Evolutionary conservation across 2,113 vertebrate species (phyloP).

Genomic region (Macquaria ambigua): DNA sequence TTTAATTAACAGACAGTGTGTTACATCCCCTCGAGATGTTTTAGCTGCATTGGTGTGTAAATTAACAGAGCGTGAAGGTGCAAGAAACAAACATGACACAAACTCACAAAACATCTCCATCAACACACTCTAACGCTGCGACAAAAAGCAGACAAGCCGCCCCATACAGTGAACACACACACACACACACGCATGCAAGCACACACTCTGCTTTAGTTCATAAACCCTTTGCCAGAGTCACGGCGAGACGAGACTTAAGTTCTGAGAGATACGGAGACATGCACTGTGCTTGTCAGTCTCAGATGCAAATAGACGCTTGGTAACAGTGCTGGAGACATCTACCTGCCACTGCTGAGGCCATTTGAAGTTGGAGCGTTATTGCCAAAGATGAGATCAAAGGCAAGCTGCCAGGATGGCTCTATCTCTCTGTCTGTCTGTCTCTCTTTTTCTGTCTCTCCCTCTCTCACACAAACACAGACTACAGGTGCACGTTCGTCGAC

Average conservation of each 20-base stretch:
- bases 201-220: constrained; percentile 14
- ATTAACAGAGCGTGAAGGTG: constrained; percentile 37
- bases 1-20: constrained; percentile 44
- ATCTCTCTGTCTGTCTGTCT: constrained; percentile 42
- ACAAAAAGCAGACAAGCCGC: constrained; percentile 18
- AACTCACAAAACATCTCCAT: constrained; percentile 32
- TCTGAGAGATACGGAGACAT: constrained; percentile 34
- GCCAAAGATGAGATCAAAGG: constrained; percentile 72
- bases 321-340: constrained; percentile 50
- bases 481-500: constrained; percentile 7
- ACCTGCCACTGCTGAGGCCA: constrained; percentile 66
- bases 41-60: constrained; percentile 15
- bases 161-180: neutral
- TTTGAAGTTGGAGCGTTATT: constrained; percentile 68
- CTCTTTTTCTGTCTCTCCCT: constrained; percentile 4
- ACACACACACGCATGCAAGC: neutral
- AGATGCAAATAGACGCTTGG: constrained; percentile 60
- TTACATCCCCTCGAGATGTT: constrained; percentile 26
- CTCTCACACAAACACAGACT: neutral
- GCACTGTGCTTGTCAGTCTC: constrained; percentile 47
- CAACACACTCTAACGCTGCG: neutral
- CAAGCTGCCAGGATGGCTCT: constrained; percentile 49
- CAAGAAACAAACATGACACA: constrained; percentile 37
- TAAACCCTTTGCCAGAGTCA: constrained; percentile 28
- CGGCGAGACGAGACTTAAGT: constrained; percentile 35